These are phyloP conservation scores for Craniophora ligustri DNA, from an alignment of 2,888 invertebrate genomes.

Conservation along the genomic window DNA sequence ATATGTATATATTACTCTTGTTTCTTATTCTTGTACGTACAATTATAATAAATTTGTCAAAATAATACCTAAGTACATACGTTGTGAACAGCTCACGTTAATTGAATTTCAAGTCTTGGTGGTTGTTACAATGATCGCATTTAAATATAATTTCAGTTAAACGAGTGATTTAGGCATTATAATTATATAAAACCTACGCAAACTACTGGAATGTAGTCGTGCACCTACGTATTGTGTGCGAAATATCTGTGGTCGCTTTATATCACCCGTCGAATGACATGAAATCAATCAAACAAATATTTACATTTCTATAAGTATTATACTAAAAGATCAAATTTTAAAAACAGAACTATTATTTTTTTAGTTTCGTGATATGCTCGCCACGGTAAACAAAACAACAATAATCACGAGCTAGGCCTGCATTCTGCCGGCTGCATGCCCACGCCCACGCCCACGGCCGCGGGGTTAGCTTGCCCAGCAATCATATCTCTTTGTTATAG, in stretches of 20 bases:
- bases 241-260: slow-evolving; percentile 47
- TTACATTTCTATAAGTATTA: slow-evolving; percentile 52
- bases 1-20: slow-evolving; percentile 73
- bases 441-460: slow-evolving; percentile 24
- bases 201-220: slow-evolving; percentile 57
- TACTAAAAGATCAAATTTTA: slow-evolving; percentile 43
- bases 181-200: slow-evolving; percentile 59
- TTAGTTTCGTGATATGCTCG: slow-evolving; percentile 54
- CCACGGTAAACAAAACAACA: slow-evolving; percentile 37
- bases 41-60: slow-evolving; percentile 65
- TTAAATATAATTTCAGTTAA: slow-evolving; percentile 52
- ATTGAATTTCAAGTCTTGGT: slow-evolving; percentile 62
- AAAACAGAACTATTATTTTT: slow-evolving; percentile 49
- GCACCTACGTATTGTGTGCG: slow-evolving; percentile 59
- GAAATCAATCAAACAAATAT: slow-evolving; percentile 55
- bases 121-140: slow-evolving; percentile 58
- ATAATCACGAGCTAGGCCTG: slow-evolving; percentile 28
- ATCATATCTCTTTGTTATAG: slow-evolving; percentile 23
- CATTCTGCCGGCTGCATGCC: slow-evolving; percentile 18
- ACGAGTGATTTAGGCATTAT: slow-evolving; percentile 60
- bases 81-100: slow-evolving; percentile 61
- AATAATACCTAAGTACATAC: slow-evolving; percentile 62
- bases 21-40: slow-evolving; percentile 68
- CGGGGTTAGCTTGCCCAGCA: slow-evolving; percentile 40
- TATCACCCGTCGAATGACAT: slow-evolving; percentile 49